phyloP scores from a whole-genome alignment of 92 coral and sea anemone genomes.

The Phenganax subtilis region DNA sequence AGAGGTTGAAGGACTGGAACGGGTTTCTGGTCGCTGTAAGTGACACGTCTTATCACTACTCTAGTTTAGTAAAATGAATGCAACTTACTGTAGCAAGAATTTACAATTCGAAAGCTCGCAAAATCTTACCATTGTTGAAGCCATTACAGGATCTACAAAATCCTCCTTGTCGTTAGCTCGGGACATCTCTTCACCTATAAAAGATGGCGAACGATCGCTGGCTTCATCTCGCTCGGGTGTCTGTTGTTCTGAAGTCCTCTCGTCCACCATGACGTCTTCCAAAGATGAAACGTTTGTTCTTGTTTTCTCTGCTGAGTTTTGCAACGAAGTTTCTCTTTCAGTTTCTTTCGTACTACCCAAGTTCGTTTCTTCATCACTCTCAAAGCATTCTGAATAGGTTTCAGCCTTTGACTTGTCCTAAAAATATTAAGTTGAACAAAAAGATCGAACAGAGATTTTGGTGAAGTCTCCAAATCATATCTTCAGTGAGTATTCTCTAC shows the following conservation, averaged over 20 bases:
- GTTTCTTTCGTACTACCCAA: neutral
- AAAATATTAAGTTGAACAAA: neutral
- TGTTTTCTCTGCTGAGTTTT: no score
- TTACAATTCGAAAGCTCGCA: no score
- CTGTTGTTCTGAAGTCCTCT: neutral
- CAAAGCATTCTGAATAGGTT: slow-evolving; percentile 37
- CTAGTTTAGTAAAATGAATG: no score
- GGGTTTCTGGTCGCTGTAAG: slow-evolving; percentile 45
- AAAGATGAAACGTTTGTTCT: neutral
- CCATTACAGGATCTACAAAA: slow-evolving; percentile 40
- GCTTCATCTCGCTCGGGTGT: neutral
- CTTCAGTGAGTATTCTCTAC: neutral
- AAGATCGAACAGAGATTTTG: neutral
- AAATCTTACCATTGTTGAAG: slow-evolving; percentile 54
- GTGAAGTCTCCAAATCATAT: neutral
- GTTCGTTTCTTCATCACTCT: slow-evolving; percentile 25
- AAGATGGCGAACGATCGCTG: neutral
- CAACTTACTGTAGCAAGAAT: no score
- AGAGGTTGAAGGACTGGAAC: slow-evolving; percentile 42
- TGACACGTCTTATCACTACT: neutral
- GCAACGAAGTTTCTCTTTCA: no score
- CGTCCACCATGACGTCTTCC: neutral
- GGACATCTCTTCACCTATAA: neutral
- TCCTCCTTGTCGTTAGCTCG: slow-evolving; percentile 19
- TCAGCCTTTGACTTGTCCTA: slow-evolving; percentile 9